These are phyloP conservation scores for Catostomus latipinnis DNA, from an alignment of 2,797 vertebrate genomes.

Conservation along the genomic window DNA sequence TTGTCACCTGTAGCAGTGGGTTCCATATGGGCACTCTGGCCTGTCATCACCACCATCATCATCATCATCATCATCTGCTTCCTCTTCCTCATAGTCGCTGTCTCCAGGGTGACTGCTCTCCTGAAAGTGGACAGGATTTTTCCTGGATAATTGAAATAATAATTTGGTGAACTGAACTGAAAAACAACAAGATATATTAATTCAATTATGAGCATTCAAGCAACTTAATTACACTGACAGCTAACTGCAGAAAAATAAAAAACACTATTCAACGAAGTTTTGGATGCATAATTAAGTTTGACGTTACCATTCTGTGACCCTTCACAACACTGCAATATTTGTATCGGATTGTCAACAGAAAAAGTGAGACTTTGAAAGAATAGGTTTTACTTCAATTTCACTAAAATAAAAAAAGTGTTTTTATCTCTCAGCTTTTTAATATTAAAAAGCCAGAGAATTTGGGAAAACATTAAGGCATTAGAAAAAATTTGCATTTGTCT, in stretches of 20 bases:
- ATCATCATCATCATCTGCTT: conserved; percentile 7
- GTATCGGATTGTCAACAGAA: neutral
- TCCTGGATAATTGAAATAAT: conserved; percentile 63
- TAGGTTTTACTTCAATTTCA: neutral
- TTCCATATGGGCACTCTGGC: conserved; percentile 78
- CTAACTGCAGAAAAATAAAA: neutral
- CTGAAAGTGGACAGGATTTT: conserved; percentile 79
- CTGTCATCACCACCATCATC: conserved; percentile 56
- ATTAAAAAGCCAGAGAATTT: neutral
- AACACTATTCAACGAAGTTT: neutral
- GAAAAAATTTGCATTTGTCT: neutral
- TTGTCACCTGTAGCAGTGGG: conserved; percentile 78
- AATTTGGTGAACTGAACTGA: too few species aligned
- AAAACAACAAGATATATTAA: neutral
- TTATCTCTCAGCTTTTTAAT: conserved; percentile 6
- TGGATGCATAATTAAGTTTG: too few species aligned
- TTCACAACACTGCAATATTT: neutral
- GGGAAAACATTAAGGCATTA: neutral
- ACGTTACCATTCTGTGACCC: neutral
- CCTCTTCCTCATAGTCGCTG: conserved; percentile 68
- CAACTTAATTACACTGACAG: conserved; percentile 6
- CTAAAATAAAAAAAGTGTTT: neutral
- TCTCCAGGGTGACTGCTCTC: conserved; percentile 80
- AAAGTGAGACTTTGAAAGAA: neutral
- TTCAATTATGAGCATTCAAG: neutral